Base-by-base conservation (phyloP, 2,888 invertebrate species). In the Meghimatium bilineatum region DNA sequence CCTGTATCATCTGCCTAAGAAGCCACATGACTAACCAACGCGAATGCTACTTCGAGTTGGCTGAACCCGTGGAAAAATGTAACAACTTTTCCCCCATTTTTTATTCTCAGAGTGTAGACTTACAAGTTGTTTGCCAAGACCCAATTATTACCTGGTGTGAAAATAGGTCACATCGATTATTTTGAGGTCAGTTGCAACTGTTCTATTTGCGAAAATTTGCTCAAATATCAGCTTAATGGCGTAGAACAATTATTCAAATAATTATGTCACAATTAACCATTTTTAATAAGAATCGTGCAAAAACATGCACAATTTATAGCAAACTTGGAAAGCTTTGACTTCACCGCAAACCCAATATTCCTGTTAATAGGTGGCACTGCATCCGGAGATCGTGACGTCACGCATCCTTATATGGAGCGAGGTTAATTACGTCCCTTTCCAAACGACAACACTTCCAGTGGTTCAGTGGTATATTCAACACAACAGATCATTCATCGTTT, bases 361-460 rank as follows among this genome's bases (percentile, higher is more conserved):
- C 29, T 69, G 83, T 80, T 83, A 83, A 80, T 85, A 85, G 85
- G 80, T 83, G 85, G 85, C 85, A 83, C 83, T 85, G 85, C 80
- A 52, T 83, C 77, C 77, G 76, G 80, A 44, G 80, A 76, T 83
- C 85, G 80, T 85, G 85, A 85, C 85, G 85, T 85, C 85, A 85
- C 56, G 74, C n/a, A 60, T 36, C 85, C 85, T 75, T 85, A 85
- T 85, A 80, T 85, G 85, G 85, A 85, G 38, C 36, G 85, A 80
- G 83, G 83, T 83, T 83, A 83, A 85, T 85, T 76, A 83, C 80
- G 76, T 79, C 82, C 80, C 83, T 75, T 80, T 56, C 56, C 56
- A 85, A 85, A 85, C 80, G 83, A 85, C 85, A 85, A 85, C 83
- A 85, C 74, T 34, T 69, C n/a, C 60, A 32, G 63, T 66, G n/a